Evolutionary conservation across 2,113 vertebrate genomes (phyloP), one percentile per base, ranked within the genome.

Genomic region (Cacatua alba): DNA sequence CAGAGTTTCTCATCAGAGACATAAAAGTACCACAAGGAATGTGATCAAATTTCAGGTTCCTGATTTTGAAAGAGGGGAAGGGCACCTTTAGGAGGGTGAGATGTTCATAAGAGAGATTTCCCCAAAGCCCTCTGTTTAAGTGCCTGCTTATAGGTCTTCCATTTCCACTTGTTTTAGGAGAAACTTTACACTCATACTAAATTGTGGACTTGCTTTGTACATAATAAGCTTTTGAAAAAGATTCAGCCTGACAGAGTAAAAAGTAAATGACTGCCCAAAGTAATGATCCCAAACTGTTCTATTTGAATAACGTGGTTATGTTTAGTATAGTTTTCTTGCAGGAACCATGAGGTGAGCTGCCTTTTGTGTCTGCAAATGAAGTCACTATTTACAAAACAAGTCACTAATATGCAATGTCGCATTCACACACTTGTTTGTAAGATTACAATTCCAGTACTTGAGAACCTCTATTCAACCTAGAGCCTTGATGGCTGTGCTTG

Each of bases 301-400:
- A 31, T 76, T 9, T 46, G 65, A 91, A 69, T 68, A 57, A 75
- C 49, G 31, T 76, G 33, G 4, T 59, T 68, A 57, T 85, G 59
- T 86, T 76, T 65, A 82, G 65, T n/a, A 79, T 76, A 17, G 21
- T 76, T 91, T 87, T 92, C 44, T 55, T 95, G 77, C 72, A 91
- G 72, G 71, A 88, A 0, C 43, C 10, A 9, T 43, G 69, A 75
- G 55, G 37, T 62, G 75, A 93, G 75, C 69, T 82, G 77, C 76
- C 78, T 93, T 57, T 87, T 93, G 25, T 84, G 71, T 65, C 92
- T 93, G 86, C 76, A 90, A 5, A 86, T 88, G 16, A 92, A 94
- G 69, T 81, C 21, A n/a, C 86, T 79, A 21, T 2, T 10, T 88
- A 85, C 85, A 86, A 65, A 94, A 25, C 49, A 69, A 92, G 49